Percentiles rank a stretch among this genome's conserved stretches.
These are phyloP conservation scores for Eciton burchellii DNA, from an alignment of 1,140 invertebrate genomes.

Conservation along the genomic window DNA sequence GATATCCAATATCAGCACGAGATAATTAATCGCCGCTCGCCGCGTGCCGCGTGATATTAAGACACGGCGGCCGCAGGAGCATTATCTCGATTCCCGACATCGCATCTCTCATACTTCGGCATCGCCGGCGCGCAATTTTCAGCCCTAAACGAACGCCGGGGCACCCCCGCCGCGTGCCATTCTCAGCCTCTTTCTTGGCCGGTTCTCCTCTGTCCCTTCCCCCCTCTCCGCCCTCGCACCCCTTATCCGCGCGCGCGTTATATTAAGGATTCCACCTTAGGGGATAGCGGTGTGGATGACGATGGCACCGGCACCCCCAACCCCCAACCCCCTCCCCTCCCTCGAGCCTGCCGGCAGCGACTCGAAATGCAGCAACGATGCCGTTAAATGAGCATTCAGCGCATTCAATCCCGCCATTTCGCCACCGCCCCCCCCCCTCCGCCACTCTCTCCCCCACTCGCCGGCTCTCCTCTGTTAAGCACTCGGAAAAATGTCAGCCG, in stretches of 20 bases:
- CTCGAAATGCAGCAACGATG: slow-evolving; percentile 59
- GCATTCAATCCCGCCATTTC: slow-evolving; percentile 79
- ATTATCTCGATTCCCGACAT: slow-evolving; percentile 46
- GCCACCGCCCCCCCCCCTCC: background rate
- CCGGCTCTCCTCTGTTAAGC: slow-evolving; percentile 42
- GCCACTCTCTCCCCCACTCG: too few species aligned
- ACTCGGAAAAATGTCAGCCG: slow-evolving; percentile 73
- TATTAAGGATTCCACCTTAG: slow-evolving; percentile 83
- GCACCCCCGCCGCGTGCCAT: slow-evolving; percentile 77
- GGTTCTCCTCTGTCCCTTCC: too few species aligned
- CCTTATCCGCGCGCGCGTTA: slow-evolving; percentile 73
- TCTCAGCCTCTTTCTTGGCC: slow-evolving; percentile 67
- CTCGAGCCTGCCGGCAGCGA: slow-evolving; percentile 22
- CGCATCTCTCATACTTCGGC: slow-evolving; percentile 57
- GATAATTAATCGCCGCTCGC: slow-evolving; percentile 45
- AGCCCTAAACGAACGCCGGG: slow-evolving; percentile 56
- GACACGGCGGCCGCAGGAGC: background rate
- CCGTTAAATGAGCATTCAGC: slow-evolving; percentile 83
- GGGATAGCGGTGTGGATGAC: slow-evolving; percentile 61
- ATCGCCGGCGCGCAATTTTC: slow-evolving; percentile 79
- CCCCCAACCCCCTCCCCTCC: background rate
- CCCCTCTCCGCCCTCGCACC: slow-evolving; percentile 38
- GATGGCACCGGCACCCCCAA: too few species aligned
- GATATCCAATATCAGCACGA: background rate
- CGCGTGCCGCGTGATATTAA: slow-evolving; percentile 35